Conservation (phyloP, 2,888 invertebrate genomes). For the Apotomis turbidana region DNA sequence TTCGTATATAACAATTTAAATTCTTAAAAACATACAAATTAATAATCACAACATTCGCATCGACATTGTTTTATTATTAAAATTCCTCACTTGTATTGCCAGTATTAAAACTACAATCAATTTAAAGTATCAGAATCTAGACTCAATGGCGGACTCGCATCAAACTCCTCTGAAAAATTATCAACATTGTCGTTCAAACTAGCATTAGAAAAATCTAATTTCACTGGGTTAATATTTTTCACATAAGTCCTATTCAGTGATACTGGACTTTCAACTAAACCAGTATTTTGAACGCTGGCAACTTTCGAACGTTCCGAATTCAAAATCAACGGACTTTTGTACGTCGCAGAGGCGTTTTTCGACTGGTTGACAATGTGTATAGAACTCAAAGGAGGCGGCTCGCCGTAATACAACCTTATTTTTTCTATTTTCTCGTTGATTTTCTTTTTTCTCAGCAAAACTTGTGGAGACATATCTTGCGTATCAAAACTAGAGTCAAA, state of each 20-base stretch:
- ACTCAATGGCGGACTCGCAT: slow-evolving; percentile 74
- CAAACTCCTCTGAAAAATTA: slow-evolving; percentile 73
- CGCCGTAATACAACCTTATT: slow-evolving; percentile 78
- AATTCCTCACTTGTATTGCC: neutral
- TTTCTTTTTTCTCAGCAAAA: slow-evolving; percentile 60
- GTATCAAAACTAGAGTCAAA: slow-evolving; percentile 76
- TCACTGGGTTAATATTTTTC: slow-evolving; percentile 64
- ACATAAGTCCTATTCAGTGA: slow-evolving; percentile 57
- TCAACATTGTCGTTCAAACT: slow-evolving; percentile 54
- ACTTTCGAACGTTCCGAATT: slow-evolving; percentile 49
- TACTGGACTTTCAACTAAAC: slow-evolving; percentile 55
- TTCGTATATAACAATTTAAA: neutral
- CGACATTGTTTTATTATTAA: neutral
- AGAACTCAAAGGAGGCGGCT: slow-evolving; percentile 82
- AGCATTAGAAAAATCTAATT: slow-evolving; percentile 58
- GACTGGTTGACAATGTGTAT: slow-evolving; percentile 71
- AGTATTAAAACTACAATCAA: neutral
- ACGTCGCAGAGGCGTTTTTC: slow-evolving; percentile 65
- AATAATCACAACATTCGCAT: neutral
- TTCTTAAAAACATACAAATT: neutral
- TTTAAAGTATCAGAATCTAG: slow-evolving; percentile 58
- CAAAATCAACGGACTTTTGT: slow-evolving; percentile 66
- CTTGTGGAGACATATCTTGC: slow-evolving; percentile 61
- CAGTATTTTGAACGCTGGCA: slow-evolving; percentile 48
- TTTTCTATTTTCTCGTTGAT: slow-evolving; percentile 75